Evolutionary conservation across 2,888 invertebrate species (phyloP).

Genomic region (Chydorus sphaericus): DNA sequence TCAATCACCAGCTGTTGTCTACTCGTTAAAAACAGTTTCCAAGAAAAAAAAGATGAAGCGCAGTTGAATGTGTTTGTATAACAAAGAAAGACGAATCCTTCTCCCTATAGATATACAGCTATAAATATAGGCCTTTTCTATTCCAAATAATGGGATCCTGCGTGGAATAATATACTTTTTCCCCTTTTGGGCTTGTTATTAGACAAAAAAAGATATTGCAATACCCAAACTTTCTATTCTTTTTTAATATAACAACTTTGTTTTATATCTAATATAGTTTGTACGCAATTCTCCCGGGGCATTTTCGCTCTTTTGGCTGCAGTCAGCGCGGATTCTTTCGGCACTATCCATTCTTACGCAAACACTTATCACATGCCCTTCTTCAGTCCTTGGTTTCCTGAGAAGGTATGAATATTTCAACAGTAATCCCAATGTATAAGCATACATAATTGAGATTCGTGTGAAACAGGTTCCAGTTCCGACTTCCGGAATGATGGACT

Average conservation of each 20-base stretch:
- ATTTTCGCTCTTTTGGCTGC: conserved; percentile 82
- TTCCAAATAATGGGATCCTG: too few species aligned
- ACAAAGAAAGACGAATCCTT: too few species aligned
- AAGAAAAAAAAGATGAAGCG: too few species aligned
- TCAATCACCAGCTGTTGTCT: too few species aligned
- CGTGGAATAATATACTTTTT: too few species aligned
- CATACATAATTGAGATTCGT: background rate
- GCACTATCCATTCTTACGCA: conserved; percentile 82
- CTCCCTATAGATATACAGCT: too few species aligned
- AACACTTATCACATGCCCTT: conserved; percentile 93
- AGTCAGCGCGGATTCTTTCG: conserved; percentile 84
- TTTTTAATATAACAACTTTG: background rate
- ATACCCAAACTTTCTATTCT: too few species aligned
- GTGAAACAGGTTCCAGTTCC: conserved; percentile 52
- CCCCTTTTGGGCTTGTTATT: too few species aligned
- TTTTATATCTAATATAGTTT: conserved; percentile 44
- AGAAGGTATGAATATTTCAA: conserved; percentile 49
- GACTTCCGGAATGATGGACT: conserved; percentile 75
- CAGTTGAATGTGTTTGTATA: too few species aligned
- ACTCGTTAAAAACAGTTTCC: too few species aligned
- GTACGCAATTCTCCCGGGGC: conserved; percentile 75
- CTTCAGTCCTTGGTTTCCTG: conserved; percentile 85
- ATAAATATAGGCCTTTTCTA: too few species aligned
- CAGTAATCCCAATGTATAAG: background rate
- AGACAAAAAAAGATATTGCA: too few species aligned